phyloP scores from a whole-genome alignment of 2,113 vertebrate species.

The Erythrocebus patas region DNA sequence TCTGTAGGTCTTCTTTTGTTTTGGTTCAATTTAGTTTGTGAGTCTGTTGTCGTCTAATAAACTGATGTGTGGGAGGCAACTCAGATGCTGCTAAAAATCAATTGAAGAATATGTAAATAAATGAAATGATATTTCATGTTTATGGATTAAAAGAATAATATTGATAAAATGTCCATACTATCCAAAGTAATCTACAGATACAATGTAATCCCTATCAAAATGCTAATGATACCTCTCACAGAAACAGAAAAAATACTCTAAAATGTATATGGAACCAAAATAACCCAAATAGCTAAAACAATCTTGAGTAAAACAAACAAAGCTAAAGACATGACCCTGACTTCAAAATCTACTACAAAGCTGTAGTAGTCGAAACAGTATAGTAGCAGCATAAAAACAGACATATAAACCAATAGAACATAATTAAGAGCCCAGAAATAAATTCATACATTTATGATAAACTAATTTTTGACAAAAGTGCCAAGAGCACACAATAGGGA shows the following conservation, averaged over 20 bases:
- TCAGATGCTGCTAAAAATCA: background rate
- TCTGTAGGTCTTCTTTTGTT: background rate
- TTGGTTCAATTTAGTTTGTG: background rate
- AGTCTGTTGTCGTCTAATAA: conserved; percentile 3
- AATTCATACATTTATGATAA: background rate
- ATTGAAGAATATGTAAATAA: background rate
- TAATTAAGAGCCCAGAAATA: background rate
- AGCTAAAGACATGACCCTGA: background rate
- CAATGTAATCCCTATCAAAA: background rate
- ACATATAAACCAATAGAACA: background rate
- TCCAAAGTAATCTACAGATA: background rate
- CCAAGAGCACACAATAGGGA: background rate
- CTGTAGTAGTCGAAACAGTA: background rate
- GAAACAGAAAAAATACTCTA: background rate
- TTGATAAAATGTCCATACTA: background rate
- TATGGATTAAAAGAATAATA: background rate
- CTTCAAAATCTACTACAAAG: background rate
- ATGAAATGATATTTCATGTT: background rate
- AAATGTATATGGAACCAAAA: background rate
- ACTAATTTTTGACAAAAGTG: background rate
- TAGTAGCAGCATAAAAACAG: background rate
- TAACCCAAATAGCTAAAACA: background rate
- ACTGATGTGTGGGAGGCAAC: background rate
- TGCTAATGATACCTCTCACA: background rate
- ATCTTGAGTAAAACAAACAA: background rate